Base-by-base conservation (phyloP, 2,113 vertebrate genomes). In the Agapornis roseicollis region DNA sequence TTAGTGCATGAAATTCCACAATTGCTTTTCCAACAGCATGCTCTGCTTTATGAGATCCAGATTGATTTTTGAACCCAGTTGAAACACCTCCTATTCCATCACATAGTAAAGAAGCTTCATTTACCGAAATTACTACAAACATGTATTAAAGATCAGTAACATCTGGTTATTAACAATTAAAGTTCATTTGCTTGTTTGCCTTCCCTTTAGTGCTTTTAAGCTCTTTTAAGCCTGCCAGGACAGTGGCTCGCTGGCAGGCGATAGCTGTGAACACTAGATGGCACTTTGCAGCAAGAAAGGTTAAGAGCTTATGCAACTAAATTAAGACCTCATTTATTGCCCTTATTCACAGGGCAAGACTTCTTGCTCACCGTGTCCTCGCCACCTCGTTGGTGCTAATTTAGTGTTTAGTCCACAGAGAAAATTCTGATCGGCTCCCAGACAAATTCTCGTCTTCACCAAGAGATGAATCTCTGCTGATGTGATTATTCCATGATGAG, bases 221-320 rank as follows among this genome's bases (percentile, higher is more conserved):
- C 80, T 17, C 64, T 31, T 58, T 24, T 11, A 60, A 85, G 76
- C 16, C 85, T 20, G 55, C 27, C 50, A 24, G 10, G 3, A 10
- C 2, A 0, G 4, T 15, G 56, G 19, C 53, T 69, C 2, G 12
- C 71, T 6, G 27, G 72, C 89, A 88, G 55, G 77, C 9, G 22
- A 35, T 39, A 81, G 58, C 39, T 61, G 68, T 20, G 33, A 96
- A 80, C 98, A 87, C 98, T 94, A 98, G 98, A 93, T 98, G 98
- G 98, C 97, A 96, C 97, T 87, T 96, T 37, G 31, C 95, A 93
- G 97, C 96, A 86, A 97, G 96, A 77, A 95, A 96, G 97, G 80
- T 50, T 41, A 93, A 77, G 25, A 60, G 73, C 49, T 96, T 91
- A 76, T 2, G 50, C 72, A 66, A 93, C 83, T 12, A 14, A 37